Percentiles rank a stretch among this genome's conserved stretches.
Evolutionary conservation across 2,888 invertebrate species (phyloP).

Genomic region (Elgonia sp.): DNA sequence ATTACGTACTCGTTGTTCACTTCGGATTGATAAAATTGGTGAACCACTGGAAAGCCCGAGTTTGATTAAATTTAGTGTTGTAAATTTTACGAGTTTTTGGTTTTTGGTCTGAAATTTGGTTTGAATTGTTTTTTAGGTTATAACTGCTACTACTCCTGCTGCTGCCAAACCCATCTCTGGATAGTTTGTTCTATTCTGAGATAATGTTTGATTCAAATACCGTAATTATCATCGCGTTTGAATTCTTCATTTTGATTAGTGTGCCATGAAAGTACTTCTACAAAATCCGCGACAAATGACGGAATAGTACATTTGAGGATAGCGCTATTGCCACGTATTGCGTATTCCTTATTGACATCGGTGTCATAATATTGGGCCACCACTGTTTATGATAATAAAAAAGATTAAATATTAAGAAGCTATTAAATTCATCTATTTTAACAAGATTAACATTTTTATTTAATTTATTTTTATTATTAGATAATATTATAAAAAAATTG

Average conservation of each 20-base stretch:
- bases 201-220: constrained; percentile 84
- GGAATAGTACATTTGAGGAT: constrained; percentile 96
- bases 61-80: not conserved
- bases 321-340: constrained; percentile 95
- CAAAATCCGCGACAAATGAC: constrained; percentile 97
- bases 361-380: constrained; percentile 94
- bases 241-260: constrained; percentile 93
- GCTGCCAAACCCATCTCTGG: constrained; percentile 63
- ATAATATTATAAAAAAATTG: too few relatives aligned
- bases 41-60: constrained; percentile 90
- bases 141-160: constrained; percentile 60
- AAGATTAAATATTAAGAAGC: not conserved
- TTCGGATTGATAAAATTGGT: constrained; percentile 96
- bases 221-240: constrained; percentile 88
- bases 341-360: constrained; percentile 95
- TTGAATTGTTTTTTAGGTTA: not conserved
- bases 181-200: not conserved
- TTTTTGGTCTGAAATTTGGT: too few relatives aligned
- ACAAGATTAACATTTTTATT: too few relatives aligned
- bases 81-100: too few relatives aligned
- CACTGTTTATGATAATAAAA: constrained; percentile 87
- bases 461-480: too few relatives aligned
- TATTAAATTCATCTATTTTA: too few relatives aligned
- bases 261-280: constrained; percentile 95
- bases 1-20: constrained; percentile 97